Conservation (phyloP, 2,888 invertebrate species). For the Drosophila mettleri region DNA sequence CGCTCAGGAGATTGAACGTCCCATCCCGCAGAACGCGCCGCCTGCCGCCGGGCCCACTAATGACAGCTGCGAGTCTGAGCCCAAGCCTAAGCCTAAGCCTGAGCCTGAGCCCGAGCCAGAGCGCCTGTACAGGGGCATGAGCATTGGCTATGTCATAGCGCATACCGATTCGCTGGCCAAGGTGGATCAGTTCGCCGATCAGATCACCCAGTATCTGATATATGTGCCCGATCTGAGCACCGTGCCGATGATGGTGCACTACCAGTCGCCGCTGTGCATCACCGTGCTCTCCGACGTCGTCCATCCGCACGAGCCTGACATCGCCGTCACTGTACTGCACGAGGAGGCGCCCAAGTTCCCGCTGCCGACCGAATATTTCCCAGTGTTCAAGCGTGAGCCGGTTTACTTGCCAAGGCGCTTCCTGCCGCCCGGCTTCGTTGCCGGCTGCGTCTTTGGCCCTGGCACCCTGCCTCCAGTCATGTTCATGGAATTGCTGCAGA, state of each 20-base stretch:
- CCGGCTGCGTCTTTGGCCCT: conserved; percentile 30
- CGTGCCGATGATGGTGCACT: background rate
- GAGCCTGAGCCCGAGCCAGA: too few species aligned
- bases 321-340: background rate
- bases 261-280: background rate
- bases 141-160: conserved; percentile 1
- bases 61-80: too few species aligned
- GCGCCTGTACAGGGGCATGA: background rate
- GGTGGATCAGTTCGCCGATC: background rate
- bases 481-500: background rate
- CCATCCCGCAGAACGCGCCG: too few species aligned
- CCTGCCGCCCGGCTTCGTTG: conserved; percentile 31
- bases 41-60: too few species aligned
- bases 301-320: conserved; percentile 9
- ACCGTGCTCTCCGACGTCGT: conserved; percentile 16
- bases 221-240: conserved; percentile 31
- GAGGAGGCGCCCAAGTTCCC: conserved; percentile 9
- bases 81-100: too few species aligned
- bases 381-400: background rate
- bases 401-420: conserved; percentile 21
- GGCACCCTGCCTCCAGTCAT: background rate
- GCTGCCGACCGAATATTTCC: conserved; percentile 11
- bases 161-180: background rate
- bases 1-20: too few species aligned
- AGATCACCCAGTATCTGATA: background rate